phyloP scores from a whole-genome alignment of 2,113 vertebrate species.

The Callospermophilus lateralis region DNA sequence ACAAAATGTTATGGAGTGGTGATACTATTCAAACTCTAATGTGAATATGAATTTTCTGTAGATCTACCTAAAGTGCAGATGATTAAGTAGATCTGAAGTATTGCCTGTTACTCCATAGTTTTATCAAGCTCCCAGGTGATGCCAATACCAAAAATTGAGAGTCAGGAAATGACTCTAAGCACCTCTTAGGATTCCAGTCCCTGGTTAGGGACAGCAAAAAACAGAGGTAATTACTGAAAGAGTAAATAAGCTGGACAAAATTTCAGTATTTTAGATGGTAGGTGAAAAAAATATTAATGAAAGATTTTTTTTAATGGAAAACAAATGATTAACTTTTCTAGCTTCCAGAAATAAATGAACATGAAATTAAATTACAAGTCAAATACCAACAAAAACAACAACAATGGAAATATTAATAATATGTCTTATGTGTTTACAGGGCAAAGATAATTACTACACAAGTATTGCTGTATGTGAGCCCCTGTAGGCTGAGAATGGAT shows the following conservation, averaged over 20 bases:
- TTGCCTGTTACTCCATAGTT: background rate
- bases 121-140: background rate
- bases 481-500: background rate
- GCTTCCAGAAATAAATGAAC: background rate
- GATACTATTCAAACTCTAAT: background rate
- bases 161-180: background rate
- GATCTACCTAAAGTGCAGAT: background rate
- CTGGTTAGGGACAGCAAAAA: background rate
- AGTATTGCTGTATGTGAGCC: background rate
- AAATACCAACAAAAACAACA: background rate
- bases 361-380: background rate
- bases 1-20: background rate
- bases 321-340: background rate
- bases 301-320: background rate
- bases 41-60: fast-evolving
- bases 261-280: background rate
- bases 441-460: background rate
- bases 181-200: background rate
- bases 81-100: background rate
- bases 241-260: background rate
- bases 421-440: background rate
- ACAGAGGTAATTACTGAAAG: background rate
- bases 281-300: background rate
- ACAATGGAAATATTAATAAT: background rate
- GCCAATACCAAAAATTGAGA: background rate